A percentile compares a stretch with the other conserved stretches of the same genome.
phyloP scores from a whole-genome alignment of 2,888 invertebrate genomes.

The Parapristionchus giblindavisi region DNA sequence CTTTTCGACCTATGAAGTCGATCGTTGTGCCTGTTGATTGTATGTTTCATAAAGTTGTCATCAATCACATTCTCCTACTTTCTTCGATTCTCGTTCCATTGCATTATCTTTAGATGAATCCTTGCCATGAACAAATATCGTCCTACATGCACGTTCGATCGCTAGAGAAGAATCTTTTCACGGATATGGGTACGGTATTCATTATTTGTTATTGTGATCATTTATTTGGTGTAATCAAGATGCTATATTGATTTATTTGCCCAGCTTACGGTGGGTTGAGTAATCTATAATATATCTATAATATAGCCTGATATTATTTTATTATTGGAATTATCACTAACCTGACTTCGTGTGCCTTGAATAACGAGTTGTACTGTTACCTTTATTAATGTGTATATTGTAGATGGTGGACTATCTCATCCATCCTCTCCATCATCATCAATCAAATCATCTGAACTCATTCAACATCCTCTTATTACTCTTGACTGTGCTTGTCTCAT shows the following conservation, averaged over 20 bases:
- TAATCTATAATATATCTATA: too few species aligned
- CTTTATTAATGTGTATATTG: too few species aligned
- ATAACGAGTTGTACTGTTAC: too few species aligned
- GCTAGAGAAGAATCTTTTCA: slow-evolving; percentile 14
- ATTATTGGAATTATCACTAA: too few species aligned
- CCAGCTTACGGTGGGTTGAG: too few species aligned
- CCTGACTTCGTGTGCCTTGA: too few species aligned
- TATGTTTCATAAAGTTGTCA: not conserved
- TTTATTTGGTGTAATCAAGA: too few species aligned
- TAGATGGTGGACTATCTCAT: slow-evolving; percentile 24
- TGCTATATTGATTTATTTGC: too few species aligned
- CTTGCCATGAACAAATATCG: slow-evolving; percentile 16
- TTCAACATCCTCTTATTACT: slow-evolving; percentile 22
- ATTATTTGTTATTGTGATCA: too few species aligned
- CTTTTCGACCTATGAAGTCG: not conserved
- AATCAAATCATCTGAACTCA: not conserved
- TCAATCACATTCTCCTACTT: too few species aligned
- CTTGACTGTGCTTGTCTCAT: slow-evolving; percentile 23
- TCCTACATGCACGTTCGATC: slow-evolving; percentile 4
- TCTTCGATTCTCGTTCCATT: not conserved
- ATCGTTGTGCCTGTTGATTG: not conserved
- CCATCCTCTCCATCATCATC: not conserved
- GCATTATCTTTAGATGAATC: not conserved
- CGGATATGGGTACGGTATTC: slow-evolving; percentile 19
- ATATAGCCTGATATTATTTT: too few species aligned